Evolutionary conservation across 2,797 vertebrate genomes (phyloP).

Genomic region (Halcyon smyrnensis): DNA sequence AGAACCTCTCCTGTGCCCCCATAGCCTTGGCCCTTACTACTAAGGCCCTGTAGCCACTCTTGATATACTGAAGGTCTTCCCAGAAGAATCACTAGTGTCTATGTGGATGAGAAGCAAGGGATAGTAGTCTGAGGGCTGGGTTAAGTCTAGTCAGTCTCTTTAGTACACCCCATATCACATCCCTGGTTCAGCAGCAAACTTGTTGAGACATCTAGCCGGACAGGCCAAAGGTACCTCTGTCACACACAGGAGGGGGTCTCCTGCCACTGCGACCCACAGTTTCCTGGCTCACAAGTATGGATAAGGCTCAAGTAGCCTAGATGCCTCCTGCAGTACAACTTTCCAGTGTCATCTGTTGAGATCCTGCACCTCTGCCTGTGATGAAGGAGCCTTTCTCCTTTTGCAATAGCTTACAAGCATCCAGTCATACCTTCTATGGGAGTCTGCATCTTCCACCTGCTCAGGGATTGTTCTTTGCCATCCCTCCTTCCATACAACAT

Average conservation of each 20-base stretch:
- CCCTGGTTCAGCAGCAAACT: neutral
- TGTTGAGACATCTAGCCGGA: neutral
- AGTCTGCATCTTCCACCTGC: neutral
- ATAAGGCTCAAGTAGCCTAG: neutral
- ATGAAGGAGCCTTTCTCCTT: neutral
- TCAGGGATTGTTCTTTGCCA: neutral
- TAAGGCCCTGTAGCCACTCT: neutral
- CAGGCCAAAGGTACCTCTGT: neutral
- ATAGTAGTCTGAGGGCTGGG: neutral
- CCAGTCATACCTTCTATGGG: fast-evolving
- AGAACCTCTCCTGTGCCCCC: neutral
- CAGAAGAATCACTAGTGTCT: neutral
- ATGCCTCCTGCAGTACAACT: fast-evolving
- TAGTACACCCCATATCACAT: neutral
- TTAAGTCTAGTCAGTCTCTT: neutral
- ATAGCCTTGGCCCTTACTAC: neutral
- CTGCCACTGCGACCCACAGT: neutral
- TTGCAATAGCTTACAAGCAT: neutral
- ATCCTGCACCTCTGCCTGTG: neutral
- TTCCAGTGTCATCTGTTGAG: neutral
- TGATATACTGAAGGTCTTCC: neutral
- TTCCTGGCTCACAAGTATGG: neutral
- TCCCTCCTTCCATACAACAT: neutral
- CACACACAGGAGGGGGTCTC: neutral
- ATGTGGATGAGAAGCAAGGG: neutral